Conservation (phyloP, 2,797 vertebrate species). For the Lagorchestes hirsutus region DNA sequence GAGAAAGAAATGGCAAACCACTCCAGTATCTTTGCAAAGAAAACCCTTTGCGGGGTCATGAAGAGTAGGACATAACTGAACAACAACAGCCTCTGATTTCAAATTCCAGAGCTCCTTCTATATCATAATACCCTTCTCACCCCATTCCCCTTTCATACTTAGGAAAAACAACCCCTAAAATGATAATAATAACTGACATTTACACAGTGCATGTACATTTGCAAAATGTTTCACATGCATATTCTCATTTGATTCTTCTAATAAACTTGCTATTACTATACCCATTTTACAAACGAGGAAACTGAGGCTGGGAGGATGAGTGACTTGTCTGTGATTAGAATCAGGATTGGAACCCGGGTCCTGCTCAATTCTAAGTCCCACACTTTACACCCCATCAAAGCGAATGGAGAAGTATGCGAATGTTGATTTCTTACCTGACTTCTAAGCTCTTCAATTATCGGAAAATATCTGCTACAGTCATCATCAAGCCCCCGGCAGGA, state of each 20-base stretch:
- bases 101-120: background rate
- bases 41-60: background rate
- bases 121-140: background rate
- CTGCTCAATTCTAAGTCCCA: background rate
- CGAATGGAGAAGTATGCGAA: background rate
- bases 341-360: background rate
- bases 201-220: background rate
- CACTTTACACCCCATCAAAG: too few species aligned
- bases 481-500: constrained; percentile 58
- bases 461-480: constrained; percentile 86
- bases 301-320: background rate
- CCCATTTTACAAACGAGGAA: background rate
- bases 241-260: background rate
- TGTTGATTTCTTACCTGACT: constrained; percentile 87
- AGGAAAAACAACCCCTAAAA: background rate
- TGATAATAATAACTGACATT: background rate
- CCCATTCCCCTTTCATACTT: background rate
- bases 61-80: background rate
- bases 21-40: background rate
- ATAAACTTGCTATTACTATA: background rate
- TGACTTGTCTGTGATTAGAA: background rate
- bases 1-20: background rate
- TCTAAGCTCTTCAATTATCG: constrained; percentile 88
- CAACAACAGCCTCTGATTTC: background rate
- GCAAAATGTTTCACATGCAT: background rate